phyloP scores from a whole-genome alignment of 2,888 invertebrate species.

The Caenorhabditis virilis region DNA sequence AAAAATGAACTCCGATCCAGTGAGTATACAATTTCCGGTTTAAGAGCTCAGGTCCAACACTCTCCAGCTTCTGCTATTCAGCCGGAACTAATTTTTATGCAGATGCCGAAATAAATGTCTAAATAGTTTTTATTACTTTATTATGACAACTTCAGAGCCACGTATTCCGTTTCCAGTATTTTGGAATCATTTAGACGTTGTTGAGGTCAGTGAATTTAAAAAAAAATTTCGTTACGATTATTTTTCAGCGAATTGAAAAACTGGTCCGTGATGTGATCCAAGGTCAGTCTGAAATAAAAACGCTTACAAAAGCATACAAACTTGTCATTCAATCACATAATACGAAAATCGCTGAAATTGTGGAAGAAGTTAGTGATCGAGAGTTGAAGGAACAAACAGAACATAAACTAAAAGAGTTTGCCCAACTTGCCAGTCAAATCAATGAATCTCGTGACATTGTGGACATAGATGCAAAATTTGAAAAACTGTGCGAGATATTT shows the following conservation, averaged over 20 bases:
- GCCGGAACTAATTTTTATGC: too few species aligned
- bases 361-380: neutral
- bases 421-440: neutral
- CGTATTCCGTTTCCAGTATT: neutral
- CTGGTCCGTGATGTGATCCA: constrained; percentile 9
- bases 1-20: too few species aligned
- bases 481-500: neutral
- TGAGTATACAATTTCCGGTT: too few species aligned
- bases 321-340: constrained; percentile 10
- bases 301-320: constrained; percentile 26
- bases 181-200: constrained; percentile 2
- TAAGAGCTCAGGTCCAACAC: too few species aligned
- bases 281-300: constrained; percentile 30
- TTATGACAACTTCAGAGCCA: too few species aligned
- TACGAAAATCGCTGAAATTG: constrained; percentile 2
- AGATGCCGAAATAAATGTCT: too few species aligned
- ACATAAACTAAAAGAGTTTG: neutral
- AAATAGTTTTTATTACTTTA: too few species aligned
- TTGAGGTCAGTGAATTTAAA: neutral
- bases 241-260: constrained; percentile 26
- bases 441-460: constrained; percentile 1
- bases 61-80: too few species aligned
- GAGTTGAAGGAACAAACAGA: neutral
- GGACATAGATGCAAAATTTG: neutral
- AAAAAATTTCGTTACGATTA: too few species aligned